Conservation (phyloP, 2,113 vertebrate genomes). For the Salvelinus namaycush region DNA sequence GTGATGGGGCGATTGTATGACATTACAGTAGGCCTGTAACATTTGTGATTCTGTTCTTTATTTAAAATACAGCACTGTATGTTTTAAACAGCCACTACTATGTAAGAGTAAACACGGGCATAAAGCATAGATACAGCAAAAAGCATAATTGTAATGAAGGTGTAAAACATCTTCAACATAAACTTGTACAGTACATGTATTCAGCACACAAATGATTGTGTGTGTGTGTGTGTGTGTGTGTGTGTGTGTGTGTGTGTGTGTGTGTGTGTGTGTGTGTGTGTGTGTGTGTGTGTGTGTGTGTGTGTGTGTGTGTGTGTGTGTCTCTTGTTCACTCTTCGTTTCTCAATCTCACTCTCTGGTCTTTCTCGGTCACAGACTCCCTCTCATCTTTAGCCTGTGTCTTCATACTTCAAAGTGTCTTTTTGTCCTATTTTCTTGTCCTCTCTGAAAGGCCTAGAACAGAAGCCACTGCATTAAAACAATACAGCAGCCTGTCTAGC, state of each 20-base stretch:
- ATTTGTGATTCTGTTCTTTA: too few species aligned
- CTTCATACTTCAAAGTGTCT: background rate
- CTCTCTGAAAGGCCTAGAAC: slow-evolving; percentile 13
- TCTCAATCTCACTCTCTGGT: background rate
- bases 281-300: background rate
- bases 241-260: background rate
- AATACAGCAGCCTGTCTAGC: background rate
- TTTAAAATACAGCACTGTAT: too few species aligned
- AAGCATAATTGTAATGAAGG: slow-evolving; percentile 2
- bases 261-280: background rate
- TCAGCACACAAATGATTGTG: background rate
- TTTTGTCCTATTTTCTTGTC: slow-evolving; percentile 11
- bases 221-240: background rate
- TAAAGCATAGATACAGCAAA: background rate
- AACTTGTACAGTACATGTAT: slow-evolving; percentile 45
- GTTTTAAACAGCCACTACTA: too few species aligned
- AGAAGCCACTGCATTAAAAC: background rate
- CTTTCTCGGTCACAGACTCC: background rate
- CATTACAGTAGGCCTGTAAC: too few species aligned
- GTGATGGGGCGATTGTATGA: too few species aligned
- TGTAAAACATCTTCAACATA: slow-evolving; percentile 32
- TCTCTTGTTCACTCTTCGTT: too few species aligned
- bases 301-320: background rate
- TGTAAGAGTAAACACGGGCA: slow-evolving; percentile 26
- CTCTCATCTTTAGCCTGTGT: background rate